Evolutionary conservation across 2,888 invertebrate species (phyloP).

Genomic region (Clivina fossor): DNA sequence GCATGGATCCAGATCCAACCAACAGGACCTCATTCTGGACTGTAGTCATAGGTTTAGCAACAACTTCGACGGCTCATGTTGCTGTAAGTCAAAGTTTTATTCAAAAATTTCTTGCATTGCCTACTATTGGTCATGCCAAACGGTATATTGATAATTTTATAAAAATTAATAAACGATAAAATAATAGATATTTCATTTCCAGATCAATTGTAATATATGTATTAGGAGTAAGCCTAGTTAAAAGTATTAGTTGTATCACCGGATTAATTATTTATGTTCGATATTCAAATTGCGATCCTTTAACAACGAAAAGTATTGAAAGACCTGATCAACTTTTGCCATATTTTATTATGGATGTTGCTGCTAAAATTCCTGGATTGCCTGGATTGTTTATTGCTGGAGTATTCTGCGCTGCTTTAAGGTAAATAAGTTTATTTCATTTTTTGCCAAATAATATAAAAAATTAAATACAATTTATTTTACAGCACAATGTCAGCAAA

Average conservation of each 20-base stretch:
- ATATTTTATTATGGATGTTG: constrained; percentile 48
- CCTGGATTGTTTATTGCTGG: constrained; percentile 57
- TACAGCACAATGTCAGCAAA: constrained; percentile 57
- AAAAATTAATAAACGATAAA: background rate
- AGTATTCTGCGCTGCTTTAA: constrained; percentile 54
- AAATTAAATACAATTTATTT: background rate
- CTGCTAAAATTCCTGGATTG: constrained; percentile 49
- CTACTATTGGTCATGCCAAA: constrained; percentile 48
- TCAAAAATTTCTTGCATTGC: constrained; percentile 55
- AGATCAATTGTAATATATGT: constrained; percentile 39
- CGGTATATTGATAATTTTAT: constrained; percentile 51
- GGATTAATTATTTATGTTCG: constrained; percentile 54
- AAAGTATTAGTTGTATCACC: constrained; percentile 48
- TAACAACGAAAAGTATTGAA: constrained; percentile 46
- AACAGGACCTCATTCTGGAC: constrained; percentile 65
- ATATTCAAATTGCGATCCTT: constrained; percentile 55
- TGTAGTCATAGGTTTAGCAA: constrained; percentile 60
- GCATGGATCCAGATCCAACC: constrained; percentile 63
- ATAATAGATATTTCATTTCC: too few species aligned
- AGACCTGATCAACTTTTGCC: constrained; percentile 40
- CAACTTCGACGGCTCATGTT: constrained; percentile 52
- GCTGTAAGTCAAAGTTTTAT: constrained; percentile 53
- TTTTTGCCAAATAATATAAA: background rate
- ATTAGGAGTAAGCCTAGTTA: constrained; percentile 48
- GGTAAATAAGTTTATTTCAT: background rate